A percentile compares a stretch with the other conserved stretches of the same genome.
Conservation (phyloP, 2,113 vertebrate species). For the Ovibos moschatus region DNA sequence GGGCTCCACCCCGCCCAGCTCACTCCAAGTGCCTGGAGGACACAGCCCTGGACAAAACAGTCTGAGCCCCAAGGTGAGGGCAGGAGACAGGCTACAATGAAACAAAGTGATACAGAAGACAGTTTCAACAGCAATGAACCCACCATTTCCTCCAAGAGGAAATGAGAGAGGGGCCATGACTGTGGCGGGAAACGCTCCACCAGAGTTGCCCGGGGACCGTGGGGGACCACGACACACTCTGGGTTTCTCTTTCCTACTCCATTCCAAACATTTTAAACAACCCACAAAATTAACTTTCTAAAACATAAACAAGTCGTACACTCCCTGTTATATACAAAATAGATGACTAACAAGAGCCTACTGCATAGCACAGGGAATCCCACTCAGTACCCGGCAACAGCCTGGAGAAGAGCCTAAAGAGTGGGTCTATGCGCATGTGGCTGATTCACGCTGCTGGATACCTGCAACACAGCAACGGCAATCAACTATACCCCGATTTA, state of each 20-base stretch:
- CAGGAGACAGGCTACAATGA: background rate
- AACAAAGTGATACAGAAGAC: background rate
- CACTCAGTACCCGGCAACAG: background rate
- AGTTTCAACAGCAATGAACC: background rate
- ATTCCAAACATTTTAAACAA: background rate
- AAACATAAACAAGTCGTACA: background rate
- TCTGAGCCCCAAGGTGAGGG: background rate
- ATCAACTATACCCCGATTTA: background rate
- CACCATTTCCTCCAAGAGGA: background rate
- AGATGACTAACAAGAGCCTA: background rate
- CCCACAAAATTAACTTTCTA: background rate
- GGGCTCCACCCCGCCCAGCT: background rate
- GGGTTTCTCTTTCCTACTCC: background rate
- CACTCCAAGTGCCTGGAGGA: background rate
- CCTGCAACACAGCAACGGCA: background rate
- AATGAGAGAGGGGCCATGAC: background rate
- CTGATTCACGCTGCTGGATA: background rate
- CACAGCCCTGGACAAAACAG: background rate
- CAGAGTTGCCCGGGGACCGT: background rate
- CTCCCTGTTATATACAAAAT: background rate
- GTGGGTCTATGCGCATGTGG: accelerated
- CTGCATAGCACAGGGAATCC: background rate
- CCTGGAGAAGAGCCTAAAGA: background rate
- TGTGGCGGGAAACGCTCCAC: background rate
- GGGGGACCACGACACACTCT: background rate